These are phyloP conservation scores for Hydropotes inermis DNA, from an alignment of 2,113 vertebrate genomes.

Conservation along the genomic window DNA sequence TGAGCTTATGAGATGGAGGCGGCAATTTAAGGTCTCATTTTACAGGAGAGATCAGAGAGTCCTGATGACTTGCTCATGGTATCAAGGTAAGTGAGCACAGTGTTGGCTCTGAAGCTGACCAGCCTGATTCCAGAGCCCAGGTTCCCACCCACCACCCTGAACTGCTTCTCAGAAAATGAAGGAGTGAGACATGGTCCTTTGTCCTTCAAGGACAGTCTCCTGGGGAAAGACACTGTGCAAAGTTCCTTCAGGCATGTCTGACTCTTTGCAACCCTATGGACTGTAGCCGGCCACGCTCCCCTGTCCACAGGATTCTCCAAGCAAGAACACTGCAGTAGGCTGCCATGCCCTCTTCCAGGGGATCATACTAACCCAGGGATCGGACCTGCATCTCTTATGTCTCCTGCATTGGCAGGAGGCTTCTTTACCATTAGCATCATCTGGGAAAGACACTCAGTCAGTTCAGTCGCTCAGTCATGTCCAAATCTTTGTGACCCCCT, in stretches of 20 bases:
- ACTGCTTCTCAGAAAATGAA: not conserved
- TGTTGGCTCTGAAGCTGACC: not conserved
- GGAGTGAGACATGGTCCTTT: not conserved
- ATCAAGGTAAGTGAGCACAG: not conserved
- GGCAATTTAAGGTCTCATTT: not conserved
- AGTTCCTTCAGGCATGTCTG: not conserved
- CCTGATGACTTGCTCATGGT: not conserved
- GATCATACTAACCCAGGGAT: not conserved
- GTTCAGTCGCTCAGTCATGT: not conserved
- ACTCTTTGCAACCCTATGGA: not conserved
- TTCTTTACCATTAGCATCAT: not conserved
- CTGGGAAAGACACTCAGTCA: not conserved
- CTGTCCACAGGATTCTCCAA: not conserved
- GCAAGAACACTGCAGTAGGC: not conserved
- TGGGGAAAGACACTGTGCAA: not conserved
- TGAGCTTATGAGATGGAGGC: not conserved
- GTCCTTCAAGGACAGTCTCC: not conserved
- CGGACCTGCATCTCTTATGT: rapidly evolving
- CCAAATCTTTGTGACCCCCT: not conserved
- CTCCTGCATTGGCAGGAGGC: not conserved
- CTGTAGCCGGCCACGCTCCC: rapidly evolving
- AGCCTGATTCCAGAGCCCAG: not conserved
- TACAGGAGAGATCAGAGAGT: not conserved
- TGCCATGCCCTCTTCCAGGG: not conserved
- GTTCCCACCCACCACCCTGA: too few species aligned